Percentiles rank a stretch among this genome's conserved stretches.
These are phyloP conservation scores for Gadus macrocephalus DNA, from an alignment of 2,113 vertebrate genomes.

Conservation along the genomic window DNA sequence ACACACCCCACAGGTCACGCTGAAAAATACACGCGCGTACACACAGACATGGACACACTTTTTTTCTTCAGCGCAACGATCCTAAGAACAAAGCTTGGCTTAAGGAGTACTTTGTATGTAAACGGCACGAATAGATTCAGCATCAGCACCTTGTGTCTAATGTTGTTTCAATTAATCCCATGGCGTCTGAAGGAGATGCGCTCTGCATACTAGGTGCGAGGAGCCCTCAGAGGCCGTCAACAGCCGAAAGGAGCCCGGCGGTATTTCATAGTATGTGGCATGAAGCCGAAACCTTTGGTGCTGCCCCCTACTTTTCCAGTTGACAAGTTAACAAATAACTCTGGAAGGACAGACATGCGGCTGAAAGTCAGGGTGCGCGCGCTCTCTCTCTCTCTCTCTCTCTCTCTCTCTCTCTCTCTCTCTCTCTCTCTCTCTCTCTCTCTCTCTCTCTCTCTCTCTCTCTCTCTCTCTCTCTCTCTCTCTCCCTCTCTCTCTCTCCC, in stretches of 20 bases:
- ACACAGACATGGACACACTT: too few species aligned
- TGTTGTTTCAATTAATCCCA: conserved; percentile 28
- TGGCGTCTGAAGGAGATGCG: conserved; percentile 24
- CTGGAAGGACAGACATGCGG: conserved; percentile 26
- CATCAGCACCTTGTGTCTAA: conserved; percentile 13
- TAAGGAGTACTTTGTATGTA: too few species aligned
- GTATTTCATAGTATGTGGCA: conserved; percentile 34
- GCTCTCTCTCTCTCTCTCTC: conserved; percentile 33
- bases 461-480: conserved; percentile 16
- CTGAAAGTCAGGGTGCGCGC: conserved; percentile 4
- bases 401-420: too few species aligned
- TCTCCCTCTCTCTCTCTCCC: too few species aligned
- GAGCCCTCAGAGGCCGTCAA: conserved; percentile 35
- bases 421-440: too few species aligned
- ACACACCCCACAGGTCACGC: neutral
- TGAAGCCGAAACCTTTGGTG: conserved; percentile 44
- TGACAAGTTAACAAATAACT: conserved; percentile 30
- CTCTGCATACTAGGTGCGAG: conserved; percentile 22
- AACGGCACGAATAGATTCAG: conserved; percentile 13
- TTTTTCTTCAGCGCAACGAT: too few species aligned
- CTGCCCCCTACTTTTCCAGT: conserved; percentile 54
- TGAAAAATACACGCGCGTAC: too few species aligned
- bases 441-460: conserved; percentile 17
- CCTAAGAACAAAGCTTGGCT: too few species aligned
- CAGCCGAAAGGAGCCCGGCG: conserved; percentile 30